These are phyloP conservation scores for Sebastes trivittatus DNA, from an alignment of 2,797 vertebrate genomes.

Conservation along the genomic window DNA sequence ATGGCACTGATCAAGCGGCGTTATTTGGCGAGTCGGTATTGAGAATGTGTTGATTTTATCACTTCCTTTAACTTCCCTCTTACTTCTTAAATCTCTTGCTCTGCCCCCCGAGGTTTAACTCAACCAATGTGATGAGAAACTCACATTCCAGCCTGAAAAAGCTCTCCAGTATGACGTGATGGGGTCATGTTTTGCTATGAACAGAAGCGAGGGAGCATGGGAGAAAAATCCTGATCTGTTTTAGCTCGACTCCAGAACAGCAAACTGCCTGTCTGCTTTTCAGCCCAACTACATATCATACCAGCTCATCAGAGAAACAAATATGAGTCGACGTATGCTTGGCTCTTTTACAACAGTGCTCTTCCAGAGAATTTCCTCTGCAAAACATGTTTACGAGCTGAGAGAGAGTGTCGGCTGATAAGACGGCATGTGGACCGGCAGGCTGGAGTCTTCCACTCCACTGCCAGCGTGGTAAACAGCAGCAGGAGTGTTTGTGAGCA, in stretches of 20 bases:
- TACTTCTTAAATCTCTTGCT: background rate
- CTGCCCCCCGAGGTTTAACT: background rate
- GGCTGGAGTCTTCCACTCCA: slow-evolving; percentile 52
- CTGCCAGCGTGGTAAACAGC: slow-evolving; percentile 69
- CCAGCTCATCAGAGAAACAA: slow-evolving; percentile 1
- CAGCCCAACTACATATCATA: background rate
- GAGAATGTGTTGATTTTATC: background rate
- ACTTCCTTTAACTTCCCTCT: background rate
- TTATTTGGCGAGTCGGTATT: no score
- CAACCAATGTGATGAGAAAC: background rate
- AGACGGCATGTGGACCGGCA: slow-evolving; percentile 46
- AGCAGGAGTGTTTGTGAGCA: slow-evolving; percentile 52
- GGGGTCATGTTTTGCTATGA: slow-evolving; percentile 1
- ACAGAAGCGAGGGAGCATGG: background rate
- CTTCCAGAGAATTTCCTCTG: slow-evolving; percentile 27
- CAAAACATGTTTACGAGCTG: slow-evolving; percentile 64
- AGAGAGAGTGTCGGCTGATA: slow-evolving; percentile 43
- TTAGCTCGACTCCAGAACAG: slow-evolving; percentile 10
- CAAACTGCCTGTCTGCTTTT: background rate
- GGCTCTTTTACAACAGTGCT: slow-evolving; percentile 27
- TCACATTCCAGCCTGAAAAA: background rate
- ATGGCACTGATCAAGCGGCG: accelerated
- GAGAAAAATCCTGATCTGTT: slow-evolving; percentile 11
- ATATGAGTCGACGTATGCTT: background rate
- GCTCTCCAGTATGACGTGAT: slow-evolving; percentile 1